Conservation (phyloP, 2,888 invertebrate genomes). For the Panopea generosa region DNA sequence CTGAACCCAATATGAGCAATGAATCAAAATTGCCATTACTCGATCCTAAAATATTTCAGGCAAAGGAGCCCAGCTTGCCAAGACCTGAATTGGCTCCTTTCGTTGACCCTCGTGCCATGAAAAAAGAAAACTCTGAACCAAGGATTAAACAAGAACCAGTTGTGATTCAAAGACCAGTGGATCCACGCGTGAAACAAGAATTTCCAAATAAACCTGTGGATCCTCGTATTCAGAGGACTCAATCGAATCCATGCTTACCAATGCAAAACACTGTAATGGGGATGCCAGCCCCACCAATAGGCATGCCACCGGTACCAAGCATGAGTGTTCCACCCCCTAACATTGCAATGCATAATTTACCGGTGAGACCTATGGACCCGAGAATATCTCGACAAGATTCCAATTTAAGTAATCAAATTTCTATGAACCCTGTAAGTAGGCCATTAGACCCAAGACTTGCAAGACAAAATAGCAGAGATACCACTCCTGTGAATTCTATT, state of each 20-base stretch:
- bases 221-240: constrained; percentile 39
- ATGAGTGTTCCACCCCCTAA: constrained; percentile 17
- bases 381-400: constrained; percentile 62
- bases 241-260: constrained; percentile 8
- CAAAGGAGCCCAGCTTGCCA: constrained; percentile 37
- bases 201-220: constrained; percentile 42
- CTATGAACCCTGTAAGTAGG: constrained; percentile 30
- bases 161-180: constrained; percentile 48
- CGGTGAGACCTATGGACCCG: constrained; percentile 59
- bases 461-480: constrained; percentile 48
- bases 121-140: constrained; percentile 40
- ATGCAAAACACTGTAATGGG: constrained; percentile 14
- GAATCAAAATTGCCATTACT: constrained; percentile 46
- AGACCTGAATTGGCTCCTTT: constrained; percentile 59
- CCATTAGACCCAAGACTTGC: constrained; percentile 45
- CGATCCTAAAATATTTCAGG: constrained; percentile 46
- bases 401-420: constrained; percentile 35
- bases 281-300: too few relatives aligned
- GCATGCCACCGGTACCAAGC: too few relatives aligned
- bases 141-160: constrained; percentile 35
- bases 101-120: constrained; percentile 46
- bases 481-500: constrained; percentile 23
- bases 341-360: constrained; percentile 54
- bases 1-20: constrained; percentile 4
- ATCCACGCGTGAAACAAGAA: constrained; percentile 47